Conservation (phyloP, 1,140 invertebrate genomes). For the Lepeophtheirus salmonis region DNA sequence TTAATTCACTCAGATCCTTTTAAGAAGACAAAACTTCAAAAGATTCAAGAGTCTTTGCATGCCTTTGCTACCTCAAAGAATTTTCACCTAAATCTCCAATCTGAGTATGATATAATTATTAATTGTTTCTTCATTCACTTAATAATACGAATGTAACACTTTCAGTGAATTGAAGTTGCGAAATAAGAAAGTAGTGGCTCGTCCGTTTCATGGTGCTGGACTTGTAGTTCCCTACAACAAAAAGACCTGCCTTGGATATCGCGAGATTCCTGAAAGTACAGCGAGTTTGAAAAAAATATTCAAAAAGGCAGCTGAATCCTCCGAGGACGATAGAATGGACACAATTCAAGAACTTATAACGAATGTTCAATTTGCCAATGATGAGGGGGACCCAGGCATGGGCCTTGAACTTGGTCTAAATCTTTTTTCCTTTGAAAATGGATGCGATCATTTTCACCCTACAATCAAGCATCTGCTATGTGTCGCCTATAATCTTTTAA, state of each 20-base stretch:
- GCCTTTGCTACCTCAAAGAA: constrained; percentile 40
- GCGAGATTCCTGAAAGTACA: constrained; percentile 25
- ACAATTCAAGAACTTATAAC: constrained; percentile 54
- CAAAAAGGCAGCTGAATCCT: constrained; percentile 35
- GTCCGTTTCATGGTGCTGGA: constrained; percentile 62
- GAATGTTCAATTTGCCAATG: constrained; percentile 62
- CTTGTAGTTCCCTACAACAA: constrained; percentile 70
- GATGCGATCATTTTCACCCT: constrained; percentile 43
- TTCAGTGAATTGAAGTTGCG: constrained; percentile 43
- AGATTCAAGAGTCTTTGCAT: constrained; percentile 35
- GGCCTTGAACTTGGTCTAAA: constrained; percentile 68
- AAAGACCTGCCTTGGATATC: constrained; percentile 46
- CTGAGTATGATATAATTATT: too few species aligned
- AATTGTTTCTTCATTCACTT: too few species aligned
- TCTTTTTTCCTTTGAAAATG: constrained; percentile 46
- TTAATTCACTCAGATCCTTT: constrained; percentile 43
- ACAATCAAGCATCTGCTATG: constrained; percentile 42
- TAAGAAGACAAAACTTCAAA: constrained; percentile 30
- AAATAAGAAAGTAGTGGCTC: constrained; percentile 46
- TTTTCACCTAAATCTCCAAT: constrained; percentile 38
- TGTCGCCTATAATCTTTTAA: constrained; percentile 55
- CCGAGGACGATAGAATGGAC: constrained; percentile 31
- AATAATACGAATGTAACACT: too few species aligned
- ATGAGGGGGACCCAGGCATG: constrained; percentile 85
- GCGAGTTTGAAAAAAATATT: constrained; percentile 51